These are phyloP conservation scores for Hapalemur alaotrensis DNA, from an alignment of 2,797 vertebrate species.

Conservation along the genomic window DNA sequence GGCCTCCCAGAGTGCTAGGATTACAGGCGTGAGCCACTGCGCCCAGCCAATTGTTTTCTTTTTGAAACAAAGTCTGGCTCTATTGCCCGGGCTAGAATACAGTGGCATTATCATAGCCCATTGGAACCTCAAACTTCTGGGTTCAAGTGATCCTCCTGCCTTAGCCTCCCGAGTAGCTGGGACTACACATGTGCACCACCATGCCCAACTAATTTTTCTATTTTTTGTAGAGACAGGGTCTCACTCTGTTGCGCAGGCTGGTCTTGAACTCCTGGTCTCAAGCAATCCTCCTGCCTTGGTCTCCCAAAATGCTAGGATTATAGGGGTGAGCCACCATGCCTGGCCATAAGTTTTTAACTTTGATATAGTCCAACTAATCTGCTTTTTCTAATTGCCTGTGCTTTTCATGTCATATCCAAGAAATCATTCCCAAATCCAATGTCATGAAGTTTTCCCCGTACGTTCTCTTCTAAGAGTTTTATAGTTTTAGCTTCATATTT, in stretches of 20 bases:
- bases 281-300: background rate
- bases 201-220: background rate
- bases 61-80: background rate
- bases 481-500: background rate
- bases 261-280: background rate
- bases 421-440: background rate
- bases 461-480: background rate
- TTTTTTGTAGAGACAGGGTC: background rate
- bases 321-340: background rate
- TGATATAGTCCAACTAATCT: background rate
- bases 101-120: background rate
- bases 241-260: background rate
- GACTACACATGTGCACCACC: background rate
- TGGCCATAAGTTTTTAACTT: background rate
- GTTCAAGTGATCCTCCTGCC: background rate
- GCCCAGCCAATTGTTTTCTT: too few species aligned
- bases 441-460: background rate
- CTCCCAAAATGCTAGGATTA: background rate
- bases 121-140: background rate
- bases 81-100: background rate
- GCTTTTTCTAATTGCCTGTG: background rate
- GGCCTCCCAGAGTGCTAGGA: too few species aligned
- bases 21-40: too few species aligned
- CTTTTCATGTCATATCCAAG: background rate
- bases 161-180: background rate